These are phyloP conservation scores for Dendronephthya gigantea DNA, from an alignment of 64 coral and sea anemone species.

Conservation along the genomic window DNA sequence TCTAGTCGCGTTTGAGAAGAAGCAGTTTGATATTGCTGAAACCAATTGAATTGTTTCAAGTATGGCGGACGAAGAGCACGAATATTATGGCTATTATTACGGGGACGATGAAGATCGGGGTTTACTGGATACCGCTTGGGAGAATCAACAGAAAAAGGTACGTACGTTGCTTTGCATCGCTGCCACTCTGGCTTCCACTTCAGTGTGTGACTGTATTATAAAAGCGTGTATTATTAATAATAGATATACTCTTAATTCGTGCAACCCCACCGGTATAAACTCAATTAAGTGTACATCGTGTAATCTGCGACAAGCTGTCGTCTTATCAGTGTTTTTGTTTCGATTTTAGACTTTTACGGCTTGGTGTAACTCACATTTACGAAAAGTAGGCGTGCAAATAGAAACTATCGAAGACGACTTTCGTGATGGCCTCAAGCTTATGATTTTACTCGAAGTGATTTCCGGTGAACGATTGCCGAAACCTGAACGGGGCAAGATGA, in stretches of 20 bases:
- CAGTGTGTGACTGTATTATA: neutral
- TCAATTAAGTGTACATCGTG: neutral
- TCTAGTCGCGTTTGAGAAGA: too few relatives aligned
- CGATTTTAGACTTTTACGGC: constrained; percentile 92
- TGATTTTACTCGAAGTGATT: constrained; percentile 72
- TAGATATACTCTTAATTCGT: neutral
- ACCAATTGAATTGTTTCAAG: neutral
- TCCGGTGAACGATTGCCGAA: constrained; percentile 81
- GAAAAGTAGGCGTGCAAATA: constrained; percentile 62
- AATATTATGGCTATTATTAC: constrained; percentile 82
- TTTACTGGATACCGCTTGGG: constrained; percentile 91
- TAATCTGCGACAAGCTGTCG: constrained; percentile 2
- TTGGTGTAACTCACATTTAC: constrained; percentile 98
- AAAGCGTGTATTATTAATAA: neutral
- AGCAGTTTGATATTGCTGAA: neutral
- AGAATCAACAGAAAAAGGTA: constrained; percentile 90
- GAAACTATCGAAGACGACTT: constrained; percentile 57
- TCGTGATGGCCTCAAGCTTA: constrained; percentile 58
- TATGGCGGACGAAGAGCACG: constrained; percentile 68
- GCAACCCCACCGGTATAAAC: neutral
- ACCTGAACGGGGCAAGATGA: constrained; percentile 60
- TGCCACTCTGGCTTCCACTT: neutral
- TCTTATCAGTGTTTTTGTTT: neutral
- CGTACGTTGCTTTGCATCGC: neutral
- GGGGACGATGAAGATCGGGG: constrained; percentile 69